Conservation (phyloP, 2,888 invertebrate species). For the Tiliacea aurago region DNA sequence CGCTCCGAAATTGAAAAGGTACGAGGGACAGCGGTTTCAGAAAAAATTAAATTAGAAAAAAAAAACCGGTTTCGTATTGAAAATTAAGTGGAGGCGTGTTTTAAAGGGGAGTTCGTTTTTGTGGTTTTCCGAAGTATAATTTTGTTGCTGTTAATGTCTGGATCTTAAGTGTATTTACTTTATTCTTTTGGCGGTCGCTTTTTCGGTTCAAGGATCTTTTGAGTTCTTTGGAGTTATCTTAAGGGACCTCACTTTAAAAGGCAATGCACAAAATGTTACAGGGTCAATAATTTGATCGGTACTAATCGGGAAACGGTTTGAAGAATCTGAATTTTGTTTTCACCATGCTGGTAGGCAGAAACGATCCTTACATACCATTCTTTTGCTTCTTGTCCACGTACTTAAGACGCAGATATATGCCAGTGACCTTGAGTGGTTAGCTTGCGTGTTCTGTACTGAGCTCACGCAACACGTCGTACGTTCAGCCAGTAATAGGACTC, state of each 20-base stretch:
- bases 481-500: no score
- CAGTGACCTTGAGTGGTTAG: no score
- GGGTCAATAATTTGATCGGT: neutral
- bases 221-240: neutral
- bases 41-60: conserved; percentile 37
- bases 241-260: neutral
- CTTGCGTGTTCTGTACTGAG: no score
- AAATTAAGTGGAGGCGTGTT: conserved; percentile 57
- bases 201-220: neutral
- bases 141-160: conserved; percentile 41
- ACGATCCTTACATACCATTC: no score
- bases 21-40: conserved; percentile 58
- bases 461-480: no score
- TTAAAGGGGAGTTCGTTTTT: conserved; percentile 29
- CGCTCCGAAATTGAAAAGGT: conserved; percentile 75
- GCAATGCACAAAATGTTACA: neutral
- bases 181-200: conserved; percentile 13
- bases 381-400: no score
- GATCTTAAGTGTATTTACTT: conserved; percentile 38
- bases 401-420: no score
- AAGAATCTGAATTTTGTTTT: neutral
- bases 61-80: conserved; percentile 51
- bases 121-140: conserved; percentile 53
- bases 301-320: neutral
- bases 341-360: neutral